Evolutionary conservation across 1,140 invertebrate species (phyloP).

Genomic region (Heliconius nattereri): DNA sequence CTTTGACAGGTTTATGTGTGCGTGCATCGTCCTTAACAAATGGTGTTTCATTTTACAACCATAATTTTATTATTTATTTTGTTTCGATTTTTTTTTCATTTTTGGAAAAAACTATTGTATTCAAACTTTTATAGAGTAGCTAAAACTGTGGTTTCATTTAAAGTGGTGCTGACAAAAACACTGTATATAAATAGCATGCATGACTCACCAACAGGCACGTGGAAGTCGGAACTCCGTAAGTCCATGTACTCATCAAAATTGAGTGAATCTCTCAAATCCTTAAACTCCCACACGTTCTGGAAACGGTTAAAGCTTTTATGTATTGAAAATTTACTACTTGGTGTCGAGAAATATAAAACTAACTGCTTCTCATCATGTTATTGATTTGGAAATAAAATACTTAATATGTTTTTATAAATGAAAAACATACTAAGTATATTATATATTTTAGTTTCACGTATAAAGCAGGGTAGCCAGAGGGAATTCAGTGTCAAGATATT

Average conservation of each 20-base stretch:
- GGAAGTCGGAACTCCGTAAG: slow-evolving; percentile 82
- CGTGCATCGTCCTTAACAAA: too few relatives aligned
- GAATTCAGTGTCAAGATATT: too few relatives aligned
- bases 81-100: too few relatives aligned
- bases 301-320: slow-evolving; percentile 42
- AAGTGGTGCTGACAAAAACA: too few relatives aligned
- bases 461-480: too few relatives aligned
- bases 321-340: background rate
- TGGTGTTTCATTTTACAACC: too few relatives aligned
- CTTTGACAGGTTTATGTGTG: too few relatives aligned
- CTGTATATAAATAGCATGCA: slow-evolving; percentile 12
- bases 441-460: too few relatives aligned
- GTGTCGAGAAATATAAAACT: background rate
- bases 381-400: background rate
- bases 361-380: background rate
- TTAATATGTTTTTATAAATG: background rate
- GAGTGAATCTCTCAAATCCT: slow-evolving; percentile 61
- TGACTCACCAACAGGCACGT: slow-evolving; percentile 80
- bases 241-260: slow-evolving; percentile 75
- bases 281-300: slow-evolving; percentile 85
- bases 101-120: too few relatives aligned
- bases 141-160: too few relatives aligned
- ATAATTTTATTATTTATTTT: too few relatives aligned
- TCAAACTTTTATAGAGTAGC: too few relatives aligned
- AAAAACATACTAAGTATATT: background rate